Percentiles rank a stretch among this genome's conserved stretches.
These are phyloP conservation scores for Peromyscus melanophrys DNA, from an alignment of 2,797 vertebrate genomes.

Conservation along the genomic window DNA sequence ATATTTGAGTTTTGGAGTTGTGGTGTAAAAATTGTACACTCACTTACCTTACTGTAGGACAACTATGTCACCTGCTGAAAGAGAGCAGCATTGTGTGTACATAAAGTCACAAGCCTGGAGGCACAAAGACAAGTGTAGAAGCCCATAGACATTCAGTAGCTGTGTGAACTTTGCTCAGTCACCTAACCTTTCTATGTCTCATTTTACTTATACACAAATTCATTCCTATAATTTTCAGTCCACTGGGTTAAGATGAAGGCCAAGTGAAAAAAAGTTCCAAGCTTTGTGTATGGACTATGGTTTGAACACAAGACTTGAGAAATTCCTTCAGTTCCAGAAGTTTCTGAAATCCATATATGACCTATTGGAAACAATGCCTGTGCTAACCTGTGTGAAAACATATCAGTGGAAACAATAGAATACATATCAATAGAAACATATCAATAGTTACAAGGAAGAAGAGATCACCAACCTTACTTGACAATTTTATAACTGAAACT, in stretches of 20 bases:
- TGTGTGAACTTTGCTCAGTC: not conserved
- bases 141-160: not conserved
- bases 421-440: not conserved
- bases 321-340: not conserved
- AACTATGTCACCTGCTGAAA: not conserved
- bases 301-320: not conserved
- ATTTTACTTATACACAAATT: not conserved
- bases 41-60: not conserved
- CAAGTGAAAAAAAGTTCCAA: not conserved
- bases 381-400: not conserved
- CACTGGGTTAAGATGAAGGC: not conserved
- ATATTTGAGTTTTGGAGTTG: not conserved
- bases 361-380: not conserved
- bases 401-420: not conserved
- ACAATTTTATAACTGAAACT: not conserved
- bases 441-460: not conserved
- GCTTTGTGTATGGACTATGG: not conserved
- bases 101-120: not conserved
- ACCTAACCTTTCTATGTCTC: not conserved
- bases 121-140: not conserved
- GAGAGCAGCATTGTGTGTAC: not conserved
- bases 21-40: not conserved
- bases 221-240: not conserved
- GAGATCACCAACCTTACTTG: not conserved
- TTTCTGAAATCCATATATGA: constrained; percentile 2